phyloP scores from a whole-genome alignment of 2,797 vertebrate species.

The Sebastes matsubarae region DNA sequence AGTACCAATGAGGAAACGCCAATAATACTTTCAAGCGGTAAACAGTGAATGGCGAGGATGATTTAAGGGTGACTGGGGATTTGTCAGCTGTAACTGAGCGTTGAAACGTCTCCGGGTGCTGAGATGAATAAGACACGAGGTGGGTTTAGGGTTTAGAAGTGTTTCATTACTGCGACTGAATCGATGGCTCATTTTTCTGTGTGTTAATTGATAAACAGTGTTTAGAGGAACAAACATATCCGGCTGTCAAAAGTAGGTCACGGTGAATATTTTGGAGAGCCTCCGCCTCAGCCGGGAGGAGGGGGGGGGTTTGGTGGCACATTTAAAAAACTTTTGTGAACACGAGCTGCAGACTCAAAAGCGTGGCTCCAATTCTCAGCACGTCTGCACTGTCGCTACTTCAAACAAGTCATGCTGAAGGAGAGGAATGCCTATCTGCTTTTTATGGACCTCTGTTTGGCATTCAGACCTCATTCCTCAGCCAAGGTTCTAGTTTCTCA shows the following conservation, averaged over 20 bases:
- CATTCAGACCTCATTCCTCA: constrained; percentile 57
- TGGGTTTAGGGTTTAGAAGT: not conserved
- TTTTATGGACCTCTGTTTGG: constrained; percentile 58
- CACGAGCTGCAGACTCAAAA: constrained; percentile 14
- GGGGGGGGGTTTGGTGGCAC: constrained; percentile 16
- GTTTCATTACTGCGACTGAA: not conserved
- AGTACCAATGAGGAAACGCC: constrained; percentile 2
- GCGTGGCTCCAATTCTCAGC: constrained; percentile 43
- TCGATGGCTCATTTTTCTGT: not conserved
- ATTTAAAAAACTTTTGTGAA: constrained; percentile 38
- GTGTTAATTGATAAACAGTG: constrained; percentile 35
- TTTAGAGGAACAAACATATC: constrained; percentile 14
- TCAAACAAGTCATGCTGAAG: constrained; percentile 55
- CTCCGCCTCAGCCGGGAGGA: not conserved
- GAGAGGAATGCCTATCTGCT: constrained; percentile 54
- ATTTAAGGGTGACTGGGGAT: constrained; percentile 34
- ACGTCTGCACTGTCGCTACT: constrained; percentile 52
- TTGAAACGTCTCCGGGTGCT: not conserved
- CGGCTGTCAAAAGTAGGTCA: constrained; percentile 43
- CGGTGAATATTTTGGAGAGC: constrained; percentile 5
- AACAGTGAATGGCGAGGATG: not conserved
- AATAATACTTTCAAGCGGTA: constrained; percentile 16
- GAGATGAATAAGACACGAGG: constrained; percentile 17
- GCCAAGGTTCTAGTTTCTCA: constrained; percentile 58
- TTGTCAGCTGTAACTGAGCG: constrained; percentile 12